Conservation (phyloP, 2,888 invertebrate species). For the Drosophila niveifrons region DNA sequence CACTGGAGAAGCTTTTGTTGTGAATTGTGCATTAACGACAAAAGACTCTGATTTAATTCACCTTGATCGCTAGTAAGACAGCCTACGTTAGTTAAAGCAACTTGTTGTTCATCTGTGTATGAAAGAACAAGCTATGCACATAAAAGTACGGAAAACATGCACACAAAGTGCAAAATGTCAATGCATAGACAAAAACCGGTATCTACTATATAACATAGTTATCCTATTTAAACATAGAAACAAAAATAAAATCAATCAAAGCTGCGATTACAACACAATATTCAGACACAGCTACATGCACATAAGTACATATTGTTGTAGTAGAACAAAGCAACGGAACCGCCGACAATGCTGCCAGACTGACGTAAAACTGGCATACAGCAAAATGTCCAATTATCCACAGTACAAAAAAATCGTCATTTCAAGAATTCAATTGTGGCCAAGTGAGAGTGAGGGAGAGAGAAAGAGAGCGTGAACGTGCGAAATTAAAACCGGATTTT, state of each 20-base stretch:
- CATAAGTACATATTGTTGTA: conserved; percentile 20
- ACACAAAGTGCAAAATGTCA: conserved; percentile 16
- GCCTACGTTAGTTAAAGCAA: neutral
- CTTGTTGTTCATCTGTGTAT: neutral
- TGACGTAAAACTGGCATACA: conserved; percentile 10
- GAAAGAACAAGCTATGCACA: neutral
- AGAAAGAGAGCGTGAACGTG: conserved; percentile 8
- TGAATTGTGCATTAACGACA: conserved; percentile 7
- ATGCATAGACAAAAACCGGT: conserved; percentile 39
- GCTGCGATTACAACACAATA: conserved; percentile 25
- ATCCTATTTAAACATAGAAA: conserved; percentile 25
- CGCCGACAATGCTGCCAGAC: conserved; percentile 21
- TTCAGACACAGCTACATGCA: neutral
- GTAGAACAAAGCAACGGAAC: conserved; percentile 15
- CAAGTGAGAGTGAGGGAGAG: conserved; percentile 2
- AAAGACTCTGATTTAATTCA: conserved; percentile 9
- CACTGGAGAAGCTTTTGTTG: conserved; percentile 1
- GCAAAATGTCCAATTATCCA: conserved; percentile 20
- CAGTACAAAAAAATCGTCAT: conserved; percentile 20
- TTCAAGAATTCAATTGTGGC: conserved; percentile 19
- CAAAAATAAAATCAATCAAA: conserved; percentile 40
- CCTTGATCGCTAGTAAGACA: conserved; percentile 10
- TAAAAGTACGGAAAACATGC: neutral
- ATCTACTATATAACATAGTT: conserved; percentile 20
- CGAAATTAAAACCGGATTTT: conserved; percentile 33